Evolutionary conservation across 2,888 invertebrate genomes (phyloP), one percentile per base, ranked within the genome.

Genomic region (Drosophila merina): DNA sequence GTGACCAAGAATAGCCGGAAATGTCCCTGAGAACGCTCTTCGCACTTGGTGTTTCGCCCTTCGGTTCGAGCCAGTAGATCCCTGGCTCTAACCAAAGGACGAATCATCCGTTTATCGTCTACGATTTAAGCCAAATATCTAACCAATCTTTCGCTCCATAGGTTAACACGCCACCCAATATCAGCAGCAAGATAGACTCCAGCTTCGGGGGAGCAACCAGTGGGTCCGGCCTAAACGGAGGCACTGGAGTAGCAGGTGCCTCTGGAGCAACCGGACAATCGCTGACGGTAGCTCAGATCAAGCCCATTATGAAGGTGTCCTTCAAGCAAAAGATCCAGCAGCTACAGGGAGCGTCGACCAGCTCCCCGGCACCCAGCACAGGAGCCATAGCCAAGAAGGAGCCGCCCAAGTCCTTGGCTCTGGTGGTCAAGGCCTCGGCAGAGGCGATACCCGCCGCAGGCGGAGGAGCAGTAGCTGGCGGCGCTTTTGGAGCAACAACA

Each of bases 271-370:
- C 59, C 1, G 48, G 57, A 12, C 74, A 79, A 50, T 71, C 79
- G 36, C 48, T 84, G 26, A 59, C 77, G 20, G 74, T 81, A 50
- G 81, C 85, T 48, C 82, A 80, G 60, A 74, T 79, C 33, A 90
- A 91, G 72, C 89, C 90, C 50, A 78, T 88, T 20, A 93, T 94
- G 58, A 94, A 94, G 92, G 94, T 94, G 45, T 94, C 94, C 77
- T 94, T 94, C 84, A 93, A 92, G 89, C 94, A 94, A 84, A 93
- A 93, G 91, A 94, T 94, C 67, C 92, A 94, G 75, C 93, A 93
- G 89, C 92, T 94, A 0, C 93, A 94, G 77, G 72, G 84, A 8
- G 68, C 63, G 14, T 63, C 48, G 56, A 55, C 5, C 49, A 40
- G 57, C 20, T 49, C 49, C 3, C 64, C 63, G 2, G 60, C 5